Base-by-base conservation (phyloP, 2,113 vertebrate genomes). In the Empidonax alnorum region DNA sequence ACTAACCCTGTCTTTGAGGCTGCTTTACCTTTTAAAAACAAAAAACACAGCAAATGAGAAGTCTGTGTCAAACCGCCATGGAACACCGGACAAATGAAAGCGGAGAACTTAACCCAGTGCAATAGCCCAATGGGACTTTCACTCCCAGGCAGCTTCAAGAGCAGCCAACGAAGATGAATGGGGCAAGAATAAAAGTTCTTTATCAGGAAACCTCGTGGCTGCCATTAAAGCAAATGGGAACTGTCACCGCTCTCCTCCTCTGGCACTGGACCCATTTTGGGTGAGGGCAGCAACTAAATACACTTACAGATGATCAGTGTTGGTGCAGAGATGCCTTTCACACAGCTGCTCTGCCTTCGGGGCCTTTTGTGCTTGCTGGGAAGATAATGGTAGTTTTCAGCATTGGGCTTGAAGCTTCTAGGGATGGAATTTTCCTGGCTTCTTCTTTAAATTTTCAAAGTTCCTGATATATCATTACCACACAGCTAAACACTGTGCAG, bases 401-500 rank as follows among this genome's bases (percentile, higher is more conserved):
- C 47, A 80, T 10, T 0, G 1, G 39, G 39, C n/a, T 42, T 7
- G 2, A 78, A 30, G 25, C 28, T 82, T 87, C n/a, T 16, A 56
- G 47, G 56, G 59, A 52, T 76, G 53, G 84, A 89, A 91, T 95
- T 89, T 96, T 91, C 67, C 89, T 66, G 66, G 28, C 27, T 89
- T 21, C 23, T 74, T 84, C 79, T 90, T 72, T 61, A 92, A 67
- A 90, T 78, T 61, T 94, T 67, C 37, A 2, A 67, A 58, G 73
- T 75, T 92, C 33, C 37, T 67, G 23, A 33, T 58, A 33, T 50
- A 44, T 79, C 96, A 94, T 90, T 90, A 89, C 80, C 62, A 72
- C 37, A 35, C 22, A 89, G 65, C 28, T 58, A 62, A 90, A 78
- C 31, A 72, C 56, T 84, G 49, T 61, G 46, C 28, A 53, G 78